phyloP scores from a whole-genome alignment of 2,797 vertebrate species.

The Ctenopoma multispine region DNA sequence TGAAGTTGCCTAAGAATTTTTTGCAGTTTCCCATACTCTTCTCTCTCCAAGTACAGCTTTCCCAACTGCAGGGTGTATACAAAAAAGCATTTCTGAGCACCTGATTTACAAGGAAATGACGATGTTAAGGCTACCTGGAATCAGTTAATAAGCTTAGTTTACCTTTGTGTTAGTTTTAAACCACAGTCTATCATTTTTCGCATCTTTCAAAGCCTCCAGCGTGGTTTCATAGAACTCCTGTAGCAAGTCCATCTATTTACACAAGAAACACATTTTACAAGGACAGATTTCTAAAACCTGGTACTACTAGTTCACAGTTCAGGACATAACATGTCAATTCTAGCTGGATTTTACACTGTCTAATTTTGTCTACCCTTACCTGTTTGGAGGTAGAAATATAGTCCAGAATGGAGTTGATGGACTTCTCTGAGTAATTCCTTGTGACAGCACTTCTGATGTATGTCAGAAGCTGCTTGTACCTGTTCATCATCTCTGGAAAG shows the following conservation, averaged over 20 bases:
- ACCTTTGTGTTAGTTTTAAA: conserved; percentile 99
- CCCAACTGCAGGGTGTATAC: conserved; percentile 87
- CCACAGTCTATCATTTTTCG: conserved; percentile 98
- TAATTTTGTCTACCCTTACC: conserved; percentile 78
- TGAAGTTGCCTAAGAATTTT: conserved; percentile 98
- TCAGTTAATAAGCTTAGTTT: conserved; percentile 57
- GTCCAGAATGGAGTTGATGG: conserved; percentile 99
- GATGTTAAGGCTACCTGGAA: neutral
- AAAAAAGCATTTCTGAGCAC: neutral
- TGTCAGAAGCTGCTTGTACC: conserved; percentile 98
- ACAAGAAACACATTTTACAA: conserved; percentile 23
- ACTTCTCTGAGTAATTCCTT: conserved; percentile 99
- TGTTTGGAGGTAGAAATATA: conserved; percentile 99
- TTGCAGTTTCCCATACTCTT: conserved; percentile 98
- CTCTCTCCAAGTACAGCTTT: conserved; percentile 97
- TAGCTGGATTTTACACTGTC: neutral
- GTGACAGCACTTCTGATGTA: conserved; percentile 99
- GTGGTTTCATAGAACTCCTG: conserved; percentile 99
- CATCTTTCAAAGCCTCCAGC: conserved; percentile 97
- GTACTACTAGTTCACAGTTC: neutral
- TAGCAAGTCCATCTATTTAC: conserved; percentile 95
- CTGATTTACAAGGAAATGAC: neutral
- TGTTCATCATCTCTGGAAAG: conserved; percentile 99
- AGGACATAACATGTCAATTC: neutral
- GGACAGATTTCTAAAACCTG: neutral